Evolutionary conservation across 1,140 invertebrate species (phyloP).

Genomic region (Macrobrachium nipponense): DNA sequence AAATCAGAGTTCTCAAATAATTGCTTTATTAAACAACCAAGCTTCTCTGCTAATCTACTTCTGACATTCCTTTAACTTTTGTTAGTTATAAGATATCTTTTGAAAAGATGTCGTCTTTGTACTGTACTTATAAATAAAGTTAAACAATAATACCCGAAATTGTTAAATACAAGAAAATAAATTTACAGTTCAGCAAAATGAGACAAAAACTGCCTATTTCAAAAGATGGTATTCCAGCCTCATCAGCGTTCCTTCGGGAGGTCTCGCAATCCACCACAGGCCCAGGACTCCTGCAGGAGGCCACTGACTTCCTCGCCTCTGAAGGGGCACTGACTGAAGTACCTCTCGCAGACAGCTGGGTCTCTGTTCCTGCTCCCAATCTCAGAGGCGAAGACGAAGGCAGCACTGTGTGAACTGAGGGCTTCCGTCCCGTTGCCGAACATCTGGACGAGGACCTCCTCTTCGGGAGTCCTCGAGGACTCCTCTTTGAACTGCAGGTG

Average conservation of each 20-base stretch:
- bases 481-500: constrained; percentile 10
- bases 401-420: neutral
- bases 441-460: neutral
- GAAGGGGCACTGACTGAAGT: constrained; percentile 13
- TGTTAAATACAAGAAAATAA: too few species aligned
- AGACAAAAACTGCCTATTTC: too few species aligned
- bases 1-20: too few species aligned
- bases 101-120: too few species aligned
- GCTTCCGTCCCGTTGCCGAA: neutral
- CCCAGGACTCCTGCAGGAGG: constrained; percentile 25
- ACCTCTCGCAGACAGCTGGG: constrained; percentile 1
- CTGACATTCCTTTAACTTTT: neutral
- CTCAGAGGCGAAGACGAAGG: constrained; percentile 9
- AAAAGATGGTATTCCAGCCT: neutral
- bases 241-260: neutral
- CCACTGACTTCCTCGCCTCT: neutral
- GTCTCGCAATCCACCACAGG: neutral
- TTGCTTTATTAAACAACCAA: too few species aligned
- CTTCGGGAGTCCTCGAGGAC: neutral
- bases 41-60: too few species aligned
- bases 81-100: neutral
- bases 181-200: too few species aligned
- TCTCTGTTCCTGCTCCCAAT: constrained; percentile 3
- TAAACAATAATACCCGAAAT: too few species aligned
- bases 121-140: too few species aligned